phyloP scores from a whole-genome alignment of 2,113 vertebrate species.

The Tachycineta bicolor region DNA sequence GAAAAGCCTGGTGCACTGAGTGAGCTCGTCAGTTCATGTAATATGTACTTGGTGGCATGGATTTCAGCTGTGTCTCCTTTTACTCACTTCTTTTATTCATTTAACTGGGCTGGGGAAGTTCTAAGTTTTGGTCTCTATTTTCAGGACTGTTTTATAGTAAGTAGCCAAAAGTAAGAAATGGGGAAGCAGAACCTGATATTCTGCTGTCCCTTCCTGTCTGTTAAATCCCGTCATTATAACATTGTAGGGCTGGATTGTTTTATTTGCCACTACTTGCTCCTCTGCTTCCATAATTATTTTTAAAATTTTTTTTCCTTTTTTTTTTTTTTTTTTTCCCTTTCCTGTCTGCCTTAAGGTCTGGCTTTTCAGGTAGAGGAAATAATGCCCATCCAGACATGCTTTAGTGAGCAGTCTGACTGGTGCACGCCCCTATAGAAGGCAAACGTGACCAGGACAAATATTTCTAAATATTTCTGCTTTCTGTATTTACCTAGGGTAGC shows the following conservation, averaged over 20 bases:
- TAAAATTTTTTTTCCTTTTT: background rate
- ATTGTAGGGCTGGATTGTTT: background rate
- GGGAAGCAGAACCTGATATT: background rate
- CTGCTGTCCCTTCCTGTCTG: background rate
- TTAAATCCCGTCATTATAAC: background rate
- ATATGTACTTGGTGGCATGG: background rate
- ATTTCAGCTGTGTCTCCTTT: background rate
- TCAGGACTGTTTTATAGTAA: background rate
- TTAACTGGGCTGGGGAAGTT: background rate
- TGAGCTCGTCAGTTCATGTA: background rate
- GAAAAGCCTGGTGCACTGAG: background rate
- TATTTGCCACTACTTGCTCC: background rate
- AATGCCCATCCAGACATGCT: background rate
- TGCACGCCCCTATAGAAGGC: background rate
- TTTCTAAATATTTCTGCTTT: conserved; percentile 4
- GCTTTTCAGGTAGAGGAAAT: background rate
- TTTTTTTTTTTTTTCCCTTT: background rate
- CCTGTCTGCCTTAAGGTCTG: background rate
- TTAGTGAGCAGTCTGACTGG: background rate
- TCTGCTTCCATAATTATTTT: background rate
- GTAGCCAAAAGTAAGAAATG: background rate
- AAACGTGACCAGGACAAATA: background rate
- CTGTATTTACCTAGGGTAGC: background rate
- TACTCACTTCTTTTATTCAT: background rate
- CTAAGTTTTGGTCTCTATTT: background rate